Evolutionary conservation across 2,113 vertebrate genomes (phyloP).

Genomic region (Ramphastos sulfuratus): DNA sequence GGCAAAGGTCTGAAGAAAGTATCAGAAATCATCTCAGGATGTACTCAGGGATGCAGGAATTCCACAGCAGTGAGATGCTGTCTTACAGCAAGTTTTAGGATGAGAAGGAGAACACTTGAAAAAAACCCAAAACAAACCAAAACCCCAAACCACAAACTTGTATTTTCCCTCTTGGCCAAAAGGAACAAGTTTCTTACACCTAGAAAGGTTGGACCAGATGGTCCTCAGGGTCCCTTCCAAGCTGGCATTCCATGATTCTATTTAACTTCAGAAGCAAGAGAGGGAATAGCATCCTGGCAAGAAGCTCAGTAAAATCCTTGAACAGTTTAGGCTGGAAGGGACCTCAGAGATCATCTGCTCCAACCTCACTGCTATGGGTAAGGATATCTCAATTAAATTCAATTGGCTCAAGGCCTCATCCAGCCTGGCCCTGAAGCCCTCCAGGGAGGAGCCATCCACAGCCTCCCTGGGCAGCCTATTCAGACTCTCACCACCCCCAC

Average conservation of each 20-base stretch:
- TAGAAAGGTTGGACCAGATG: too few species aligned
- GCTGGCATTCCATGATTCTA: too few species aligned
- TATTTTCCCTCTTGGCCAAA: neutral
- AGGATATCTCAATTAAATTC: neutral
- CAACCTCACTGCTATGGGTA: too few species aligned
- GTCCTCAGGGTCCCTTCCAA: too few species aligned
- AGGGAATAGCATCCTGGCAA: neutral
- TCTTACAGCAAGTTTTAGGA: neutral
- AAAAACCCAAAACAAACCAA: too few species aligned
- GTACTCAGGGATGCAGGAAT: fast-evolving
- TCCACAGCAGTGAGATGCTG: neutral
- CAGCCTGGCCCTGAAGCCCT: too few species aligned
- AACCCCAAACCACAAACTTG: neutral
- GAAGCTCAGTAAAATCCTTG: neutral
- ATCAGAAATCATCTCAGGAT: neutral
- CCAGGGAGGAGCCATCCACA: too few species aligned
- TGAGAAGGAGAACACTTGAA: neutral
- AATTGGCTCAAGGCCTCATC: too few species aligned
- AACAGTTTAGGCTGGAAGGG: too few species aligned
- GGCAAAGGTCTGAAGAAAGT: neutral
- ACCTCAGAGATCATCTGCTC: too few species aligned
- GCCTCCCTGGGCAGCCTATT: too few species aligned
- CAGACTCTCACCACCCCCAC: too few species aligned
- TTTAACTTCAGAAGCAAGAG: neutral
- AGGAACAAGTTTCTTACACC: neutral